Evolutionary conservation across 1,140 invertebrate species (phyloP), one percentile per base, ranked within the genome.

Genomic region (roundworm (Caenorhabditis elegans)): DNA sequence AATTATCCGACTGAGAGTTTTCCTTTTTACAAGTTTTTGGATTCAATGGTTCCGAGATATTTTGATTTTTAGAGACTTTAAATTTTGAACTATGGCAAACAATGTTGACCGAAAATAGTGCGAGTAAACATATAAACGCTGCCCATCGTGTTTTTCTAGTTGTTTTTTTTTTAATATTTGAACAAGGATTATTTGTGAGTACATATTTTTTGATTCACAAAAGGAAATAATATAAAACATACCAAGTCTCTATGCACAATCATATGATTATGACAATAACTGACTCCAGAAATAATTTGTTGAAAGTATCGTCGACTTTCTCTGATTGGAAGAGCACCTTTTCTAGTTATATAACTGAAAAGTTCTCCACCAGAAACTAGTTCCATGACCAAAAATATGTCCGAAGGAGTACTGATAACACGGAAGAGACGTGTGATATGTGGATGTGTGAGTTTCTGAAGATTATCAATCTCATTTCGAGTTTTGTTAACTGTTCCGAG

Each of bases 371-470:
- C 98, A 85, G 95, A 95, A 0, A 99, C 98, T 93, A 98, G 98
- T 92, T 99, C 98, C 97, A 99, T 98, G 83, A 98, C 96, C 96
- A 98, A 97, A 90, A 99, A 99, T 88, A 99, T 99, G 91, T 99
- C 97, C 19, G 96, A 97, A 13, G 97, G 96, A 24, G 97, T 99
- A 82, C 95, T 96, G 83, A 98, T 98, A 17, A 96, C 94, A 92
- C 98, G 93, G 88, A 94, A 93, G 92, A 99, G 91, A 92, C 98
- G 98, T 83, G 99, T 99, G 85, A 99, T 99, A 90, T 99, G 98
- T n/a, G 98, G 98, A 92, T 99, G 98, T 79, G 97, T 92, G 89
- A 99, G 99, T 1, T 99, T 92, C 90, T 98, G 98, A 2, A 99
- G 92, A 92, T 99, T 99, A 90, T 99, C 97, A 88, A 99, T 99